Percentiles rank a stretch among this genome's conserved stretches.
Conservation (phyloP, 2,113 vertebrate genomes). For the Xiphias gladius region DNA sequence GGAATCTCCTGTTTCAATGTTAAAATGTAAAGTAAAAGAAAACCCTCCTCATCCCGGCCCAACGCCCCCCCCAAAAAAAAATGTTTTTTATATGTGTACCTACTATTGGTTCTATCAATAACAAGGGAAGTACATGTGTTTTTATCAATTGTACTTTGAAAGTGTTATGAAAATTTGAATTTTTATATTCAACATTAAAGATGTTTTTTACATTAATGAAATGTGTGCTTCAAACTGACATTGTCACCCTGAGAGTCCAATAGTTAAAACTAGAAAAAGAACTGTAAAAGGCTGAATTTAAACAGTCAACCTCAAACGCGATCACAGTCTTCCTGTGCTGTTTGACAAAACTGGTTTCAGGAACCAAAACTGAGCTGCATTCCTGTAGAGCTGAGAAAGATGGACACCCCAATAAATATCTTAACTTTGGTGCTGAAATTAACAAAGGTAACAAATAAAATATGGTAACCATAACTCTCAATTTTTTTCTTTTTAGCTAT, state of each 20-base stretch:
- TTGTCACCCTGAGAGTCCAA: not conserved
- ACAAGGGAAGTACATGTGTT: no score
- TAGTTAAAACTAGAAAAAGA: not conserved
- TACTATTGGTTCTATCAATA: no score
- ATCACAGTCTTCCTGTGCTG: not conserved
- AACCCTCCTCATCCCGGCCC: no score
- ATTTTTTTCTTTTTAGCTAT: not conserved
- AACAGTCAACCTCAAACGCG: not conserved
- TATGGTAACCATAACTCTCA: not conserved
- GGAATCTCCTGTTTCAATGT: not conserved
- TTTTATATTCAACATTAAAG: not conserved
- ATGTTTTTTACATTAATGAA: not conserved
- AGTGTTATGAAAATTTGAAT: no score
- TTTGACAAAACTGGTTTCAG: not conserved
- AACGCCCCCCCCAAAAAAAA: no score
- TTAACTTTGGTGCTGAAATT: not conserved
- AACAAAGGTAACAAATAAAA: not conserved
- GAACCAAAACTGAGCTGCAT: not conserved
- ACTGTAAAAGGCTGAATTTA: not conserved
- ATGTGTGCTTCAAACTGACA: not conserved
- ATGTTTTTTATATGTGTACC: no score
- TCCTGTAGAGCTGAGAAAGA: not conserved
- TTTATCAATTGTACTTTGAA: not conserved
- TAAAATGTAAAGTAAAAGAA: not conserved
- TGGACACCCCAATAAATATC: no score